phyloP scores from a whole-genome alignment of 1,140 invertebrate genomes.

The Diorhabda elongata region DNA sequence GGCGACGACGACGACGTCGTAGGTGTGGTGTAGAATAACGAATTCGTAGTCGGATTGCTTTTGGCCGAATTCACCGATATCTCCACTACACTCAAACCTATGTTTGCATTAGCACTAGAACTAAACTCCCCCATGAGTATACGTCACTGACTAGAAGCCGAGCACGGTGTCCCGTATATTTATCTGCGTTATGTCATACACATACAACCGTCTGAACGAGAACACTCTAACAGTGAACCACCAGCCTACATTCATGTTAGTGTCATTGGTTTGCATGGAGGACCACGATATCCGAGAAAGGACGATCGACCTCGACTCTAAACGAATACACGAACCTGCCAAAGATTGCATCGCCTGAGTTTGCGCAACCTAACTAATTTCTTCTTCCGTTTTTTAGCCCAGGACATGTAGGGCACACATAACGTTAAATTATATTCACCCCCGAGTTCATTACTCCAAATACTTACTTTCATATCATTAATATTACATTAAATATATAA shows the following conservation, averaged over 20 bases:
- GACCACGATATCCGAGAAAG: constrained; percentile 28
- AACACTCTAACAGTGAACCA: constrained; percentile 39
- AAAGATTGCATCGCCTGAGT: constrained; percentile 19
- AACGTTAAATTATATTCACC: background rate
- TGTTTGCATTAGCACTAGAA: constrained; percentile 45
- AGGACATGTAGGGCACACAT: background rate
- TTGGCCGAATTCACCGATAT: constrained; percentile 42
- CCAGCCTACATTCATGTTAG: constrained; percentile 41
- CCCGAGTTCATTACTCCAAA: too few species aligned
- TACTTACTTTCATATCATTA: background rate
- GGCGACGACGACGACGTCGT: constrained; percentile 29
- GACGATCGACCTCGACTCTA: constrained; percentile 27
- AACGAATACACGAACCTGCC: constrained; percentile 21
- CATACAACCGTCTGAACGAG: constrained; percentile 33
- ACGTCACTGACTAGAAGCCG: constrained; percentile 36
- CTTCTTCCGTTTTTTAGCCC: constrained; percentile 17
- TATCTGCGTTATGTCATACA: constrained; percentile 41
- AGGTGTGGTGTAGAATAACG: constrained; percentile 46
- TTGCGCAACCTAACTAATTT: constrained; percentile 11
- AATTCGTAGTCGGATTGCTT: constrained; percentile 38
- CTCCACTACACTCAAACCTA: constrained; percentile 45
- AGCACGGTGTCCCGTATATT: constrained; percentile 28
- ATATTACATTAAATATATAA: background rate
- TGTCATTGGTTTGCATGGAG: constrained; percentile 36
- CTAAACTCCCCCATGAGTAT: constrained; percentile 48